Base-by-base conservation (phyloP, 92 coral and sea anemone species). In the Epizoanthus scotinus region DNA sequence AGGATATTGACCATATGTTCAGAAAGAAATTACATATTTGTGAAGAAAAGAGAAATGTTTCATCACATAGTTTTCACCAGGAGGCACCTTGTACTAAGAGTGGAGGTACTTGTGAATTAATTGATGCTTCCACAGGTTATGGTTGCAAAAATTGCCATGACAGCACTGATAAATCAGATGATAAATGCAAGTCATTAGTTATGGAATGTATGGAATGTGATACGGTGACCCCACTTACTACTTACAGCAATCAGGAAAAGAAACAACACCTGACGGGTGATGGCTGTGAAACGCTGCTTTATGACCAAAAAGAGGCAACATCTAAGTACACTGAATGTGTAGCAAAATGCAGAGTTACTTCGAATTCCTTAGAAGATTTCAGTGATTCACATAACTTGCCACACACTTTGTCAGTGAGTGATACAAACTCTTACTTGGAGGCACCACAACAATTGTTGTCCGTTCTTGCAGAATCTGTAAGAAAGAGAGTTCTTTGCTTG, bases 381-480 rank as follows among this genome's bases (percentile, higher is more conserved):
- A 29, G 21, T 29, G 22, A 64, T 29, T 64, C 24, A 8, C 40
- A 64, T 29, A 12, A 64, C 6, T 64, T 38, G 15, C 12, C 27
- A 27, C 21, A 58, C 13, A 21, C 8, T 20, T 10, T 15, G 55
- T 63, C 6, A 17, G 12, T 26, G 15, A 63, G 69, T 9, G 50
- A 15, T 17, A 29, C 47, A 55, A 36, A 58, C 47, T 29, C 52
- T 34, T 78, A 29, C n/a, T 57, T 53, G 12, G 81, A 63, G 55
- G 67, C 83, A 25, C 65, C 56, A 26, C 77, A 86, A 25, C 66
- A 38, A 12, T 88, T 96, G 59, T 74, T 87, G 20, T 53, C 71
- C 3, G 84, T 91, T 71, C 91, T 96, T 2, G 93, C 91, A 22
- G 89, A 91, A 85, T 94, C 99, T 62, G 93, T 96, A 13, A 80